These are phyloP conservation scores for Tadarida brasiliensis DNA, from an alignment of 2,797 vertebrate species.

Conservation along the genomic window DNA sequence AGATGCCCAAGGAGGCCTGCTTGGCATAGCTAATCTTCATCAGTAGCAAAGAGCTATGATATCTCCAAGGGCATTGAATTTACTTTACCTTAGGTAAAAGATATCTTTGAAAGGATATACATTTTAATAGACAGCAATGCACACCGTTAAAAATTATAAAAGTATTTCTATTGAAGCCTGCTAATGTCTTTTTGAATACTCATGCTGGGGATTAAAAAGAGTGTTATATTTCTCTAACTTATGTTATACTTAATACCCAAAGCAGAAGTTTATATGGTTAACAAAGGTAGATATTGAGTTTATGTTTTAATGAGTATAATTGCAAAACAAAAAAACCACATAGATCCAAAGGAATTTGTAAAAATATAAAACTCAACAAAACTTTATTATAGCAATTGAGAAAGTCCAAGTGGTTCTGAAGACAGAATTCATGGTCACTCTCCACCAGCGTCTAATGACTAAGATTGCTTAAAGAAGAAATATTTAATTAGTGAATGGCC, in stretches of 20 bases:
- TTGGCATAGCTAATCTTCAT: background rate
- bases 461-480: slow-evolving; percentile 33
- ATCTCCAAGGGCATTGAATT: background rate
- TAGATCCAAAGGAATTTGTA: background rate
- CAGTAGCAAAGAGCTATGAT: background rate
- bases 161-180: slow-evolving; percentile 27
- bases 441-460: background rate
- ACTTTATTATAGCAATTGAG: background rate
- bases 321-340: background rate
- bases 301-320: slow-evolving; percentile 41
- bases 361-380: slow-evolving; percentile 54
- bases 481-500: slow-evolving; percentile 34
- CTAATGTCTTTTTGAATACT: slow-evolving; percentile 27
- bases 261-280: slow-evolving; percentile 4
- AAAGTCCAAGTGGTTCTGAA: slow-evolving; percentile 32
- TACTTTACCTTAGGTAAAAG: background rate
- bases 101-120: background rate
- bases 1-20: background rate
- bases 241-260: slow-evolving; percentile 16
- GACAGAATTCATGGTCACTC: background rate
- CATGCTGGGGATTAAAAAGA: background rate
- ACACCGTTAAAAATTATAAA: background rate
- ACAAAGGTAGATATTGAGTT: background rate
- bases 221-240: slow-evolving; percentile 14
- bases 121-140: background rate